These are phyloP conservation scores for Gymnodraco acuticeps DNA, from an alignment of 2,797 vertebrate genomes.

Conservation along the genomic window DNA sequence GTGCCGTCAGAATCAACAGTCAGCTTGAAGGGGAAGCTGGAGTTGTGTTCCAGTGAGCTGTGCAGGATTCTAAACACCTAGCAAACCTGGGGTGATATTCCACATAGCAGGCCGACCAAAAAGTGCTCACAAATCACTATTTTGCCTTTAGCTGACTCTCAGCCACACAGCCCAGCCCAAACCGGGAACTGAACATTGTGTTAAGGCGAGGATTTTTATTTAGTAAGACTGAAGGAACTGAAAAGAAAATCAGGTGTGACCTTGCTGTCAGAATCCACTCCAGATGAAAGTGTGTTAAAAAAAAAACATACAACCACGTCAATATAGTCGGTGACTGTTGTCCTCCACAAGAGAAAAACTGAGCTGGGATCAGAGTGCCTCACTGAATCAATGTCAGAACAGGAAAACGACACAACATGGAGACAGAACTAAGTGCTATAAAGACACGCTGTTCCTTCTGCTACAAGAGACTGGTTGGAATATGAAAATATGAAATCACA, in stretches of 20 bases:
- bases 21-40: conserved; percentile 79
- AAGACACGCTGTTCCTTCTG: conserved; percentile 23
- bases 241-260: conserved; percentile 62
- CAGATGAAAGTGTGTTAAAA: conserved; percentile 58
- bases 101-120: conserved; percentile 67
- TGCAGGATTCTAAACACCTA: conserved; percentile 72
- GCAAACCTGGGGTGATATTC: conserved; percentile 81
- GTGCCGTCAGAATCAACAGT: conserved; percentile 80
- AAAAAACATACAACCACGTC: conserved; percentile 43
- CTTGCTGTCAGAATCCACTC: conserved; percentile 66
- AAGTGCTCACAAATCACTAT: conserved; percentile 66
- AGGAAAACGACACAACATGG: conserved; percentile 34
- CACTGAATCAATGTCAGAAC: conserved; percentile 52
- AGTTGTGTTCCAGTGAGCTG: conserved; percentile 60
- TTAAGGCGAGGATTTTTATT: conserved; percentile 67
- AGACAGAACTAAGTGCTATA: conserved; percentile 32
- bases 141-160: conserved; percentile 69
- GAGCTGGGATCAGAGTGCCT: conserved; percentile 55
- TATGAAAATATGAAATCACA: conserved; percentile 30
- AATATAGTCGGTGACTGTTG: conserved; percentile 56
- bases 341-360: conserved; percentile 51
- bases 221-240: conserved; percentile 62
- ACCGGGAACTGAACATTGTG: conserved; percentile 55
- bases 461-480: conserved; percentile 12
- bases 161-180: conserved; percentile 58